Base-by-base conservation (phyloP, 2,888 invertebrate species). In the Cheilosia variabilis region DNA sequence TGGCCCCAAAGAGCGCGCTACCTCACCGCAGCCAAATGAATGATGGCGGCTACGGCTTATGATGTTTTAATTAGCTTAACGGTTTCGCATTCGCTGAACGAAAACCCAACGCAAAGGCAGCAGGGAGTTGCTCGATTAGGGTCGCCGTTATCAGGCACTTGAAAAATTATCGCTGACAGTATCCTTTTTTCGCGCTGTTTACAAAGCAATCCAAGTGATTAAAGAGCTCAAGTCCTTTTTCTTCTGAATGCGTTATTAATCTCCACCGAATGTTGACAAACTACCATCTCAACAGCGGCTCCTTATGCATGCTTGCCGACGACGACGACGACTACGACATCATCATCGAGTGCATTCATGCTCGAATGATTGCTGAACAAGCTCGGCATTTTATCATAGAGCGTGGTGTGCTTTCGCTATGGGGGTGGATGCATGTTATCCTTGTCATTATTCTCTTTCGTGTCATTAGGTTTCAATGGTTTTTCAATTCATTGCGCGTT, bases 401-500 rank as follows among this genome's bases (percentile, higher is more conserved):
- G 55, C 53, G 55, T 43, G 60, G 17, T 19, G 37, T 55, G 55
- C 45, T 24, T n/a, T 17, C 19, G 41, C 13, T 13, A 13, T 34
- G 19, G 15, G 34, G 53, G 43, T 34, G 60, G 58, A 17, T 80
- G 86, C 65, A 86, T 86, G 86, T 86, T 81, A 86, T 86, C 86
- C 86, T 81, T 81, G 89, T 91, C 91, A 91, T 91, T 91, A 91
- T 91, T 91, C 91, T 91, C 91, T 91, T 90, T 90, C 91, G 89
- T 91, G 90, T 91, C 91, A 91, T 91, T 91, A 91, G 91, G 90
- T 90, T 90, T 90, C 89, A 91, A 91, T 91, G 91, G 90, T 90
- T 91, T 91, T 80, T 84, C 86, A 86, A 86, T 86, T 86, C 86
- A 77, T 86, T 81, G 86, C 65, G 80, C 86, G 86, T 68, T 72